A percentile compares a stretch with the other conserved stretches of the same genome.
phyloP scores from a whole-genome alignment of 2,888 invertebrate genomes.

The Globia sparganii region DNA sequence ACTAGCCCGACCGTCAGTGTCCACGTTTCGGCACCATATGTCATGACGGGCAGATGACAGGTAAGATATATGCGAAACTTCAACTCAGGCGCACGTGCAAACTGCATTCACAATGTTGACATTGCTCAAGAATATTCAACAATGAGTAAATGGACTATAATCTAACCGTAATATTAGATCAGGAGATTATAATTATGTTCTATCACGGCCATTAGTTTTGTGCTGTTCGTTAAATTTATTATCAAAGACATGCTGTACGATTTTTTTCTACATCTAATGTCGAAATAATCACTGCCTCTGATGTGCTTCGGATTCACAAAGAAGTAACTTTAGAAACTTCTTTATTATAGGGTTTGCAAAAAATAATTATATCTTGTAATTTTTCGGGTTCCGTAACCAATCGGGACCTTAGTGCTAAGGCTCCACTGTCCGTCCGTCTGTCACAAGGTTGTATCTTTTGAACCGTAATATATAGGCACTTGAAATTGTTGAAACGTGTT shows the following conservation, averaged over 20 bases:
- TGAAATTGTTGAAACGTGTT: background rate
- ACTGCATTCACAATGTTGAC: slow-evolving; percentile 32
- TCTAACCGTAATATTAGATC: slow-evolving; percentile 9
- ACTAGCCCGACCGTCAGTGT: too few species aligned
- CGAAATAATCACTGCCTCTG: slow-evolving; percentile 33
- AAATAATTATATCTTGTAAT: slow-evolving; percentile 12
- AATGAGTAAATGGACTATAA: slow-evolving; percentile 18
- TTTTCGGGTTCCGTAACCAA: background rate
- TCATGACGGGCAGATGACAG: too few species aligned
- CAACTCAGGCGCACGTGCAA: slow-evolving; percentile 49
- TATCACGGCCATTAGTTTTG: slow-evolving; percentile 13
- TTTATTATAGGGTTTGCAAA: slow-evolving; percentile 18
- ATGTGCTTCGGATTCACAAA: background rate
- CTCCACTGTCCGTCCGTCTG: background rate
- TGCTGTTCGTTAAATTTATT: slow-evolving; percentile 9
- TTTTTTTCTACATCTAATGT: slow-evolving; percentile 27
- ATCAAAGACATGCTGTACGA: background rate
- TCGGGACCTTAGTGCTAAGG: too few species aligned
- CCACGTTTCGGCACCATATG: too few species aligned
- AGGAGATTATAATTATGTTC: slow-evolving; percentile 19
- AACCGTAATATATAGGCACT: background rate
- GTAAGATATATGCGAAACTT: slow-evolving; percentile 26
- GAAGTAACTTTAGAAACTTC: background rate
- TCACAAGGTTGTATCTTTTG: background rate
- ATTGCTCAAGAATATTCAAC: slow-evolving; percentile 46